Conservation (phyloP, 1,140 invertebrate genomes). For the Ptiloglossa arizonensis region DNA sequence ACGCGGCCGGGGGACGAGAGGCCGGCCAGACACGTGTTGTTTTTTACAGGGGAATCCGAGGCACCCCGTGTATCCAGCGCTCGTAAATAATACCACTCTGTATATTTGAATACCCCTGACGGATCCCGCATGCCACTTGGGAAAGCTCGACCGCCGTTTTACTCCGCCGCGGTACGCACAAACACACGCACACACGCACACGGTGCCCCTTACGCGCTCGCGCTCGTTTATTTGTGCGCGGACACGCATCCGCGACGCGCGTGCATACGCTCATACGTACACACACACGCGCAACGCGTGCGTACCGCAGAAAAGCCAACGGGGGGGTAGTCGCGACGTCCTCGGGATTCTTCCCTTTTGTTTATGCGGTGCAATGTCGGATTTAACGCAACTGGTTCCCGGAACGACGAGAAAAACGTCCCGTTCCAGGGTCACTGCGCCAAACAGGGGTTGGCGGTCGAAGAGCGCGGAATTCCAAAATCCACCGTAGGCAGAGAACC, state of each 20-base stretch:
- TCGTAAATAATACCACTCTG: conserved; percentile 80
- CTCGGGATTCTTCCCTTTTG: conserved; percentile 54
- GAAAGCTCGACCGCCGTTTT: conserved; percentile 50
- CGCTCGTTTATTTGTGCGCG: conserved; percentile 27
- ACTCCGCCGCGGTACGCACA: not conserved
- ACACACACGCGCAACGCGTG: too few relatives aligned
- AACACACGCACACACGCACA: not conserved
- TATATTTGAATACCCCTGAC: conserved; percentile 80
- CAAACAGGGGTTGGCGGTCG: not conserved
- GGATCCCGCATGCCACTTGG: conserved; percentile 76
- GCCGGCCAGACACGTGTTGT: conserved; percentile 57
- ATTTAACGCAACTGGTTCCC: conserved; percentile 61
- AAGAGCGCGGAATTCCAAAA: conserved; percentile 52
- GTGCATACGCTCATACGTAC: too few relatives aligned
- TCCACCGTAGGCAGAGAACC: conserved; percentile 38
- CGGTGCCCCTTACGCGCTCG: not conserved
- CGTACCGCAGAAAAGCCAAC: not conserved
- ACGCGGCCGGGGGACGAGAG: not conserved
- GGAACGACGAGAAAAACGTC: not conserved
- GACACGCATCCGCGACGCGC: conserved; percentile 7
- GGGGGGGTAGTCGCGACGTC: not conserved
- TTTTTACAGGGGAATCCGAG: conserved; percentile 59
- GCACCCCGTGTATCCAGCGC: conserved; percentile 62
- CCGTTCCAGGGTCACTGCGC: conserved; percentile 1
- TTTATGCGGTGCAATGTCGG: conserved; percentile 61